These are phyloP conservation scores for Arothron firmamentum DNA, from an alignment of 2,113 vertebrate genomes.

Conservation along the genomic window DNA sequence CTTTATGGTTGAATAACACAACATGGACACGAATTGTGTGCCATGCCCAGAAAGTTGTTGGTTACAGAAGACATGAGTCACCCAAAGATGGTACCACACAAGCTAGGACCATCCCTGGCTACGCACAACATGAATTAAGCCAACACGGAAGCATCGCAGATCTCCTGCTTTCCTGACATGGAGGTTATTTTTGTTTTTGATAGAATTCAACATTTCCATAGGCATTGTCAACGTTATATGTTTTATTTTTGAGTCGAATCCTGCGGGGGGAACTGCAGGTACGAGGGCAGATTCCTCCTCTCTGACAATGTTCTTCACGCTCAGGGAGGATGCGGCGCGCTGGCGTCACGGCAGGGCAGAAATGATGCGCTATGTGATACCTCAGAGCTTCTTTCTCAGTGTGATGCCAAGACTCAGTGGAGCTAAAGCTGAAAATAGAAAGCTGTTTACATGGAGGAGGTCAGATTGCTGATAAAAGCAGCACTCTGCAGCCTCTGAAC, in stretches of 20 bases:
- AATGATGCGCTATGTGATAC: constrained; percentile 52
- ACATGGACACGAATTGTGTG: too few species aligned
- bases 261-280: constrained; percentile 1
- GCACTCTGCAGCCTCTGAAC: constrained; percentile 32
- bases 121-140: too few species aligned
- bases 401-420: constrained; percentile 57
- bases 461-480: constrained; percentile 59
- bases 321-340: constrained; percentile 57
- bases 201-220: too few species aligned
- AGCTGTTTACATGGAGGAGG: constrained; percentile 35
- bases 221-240: too few species aligned
- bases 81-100: too few species aligned
- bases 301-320: constrained; percentile 35
- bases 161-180: too few species aligned
- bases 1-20: too few species aligned
- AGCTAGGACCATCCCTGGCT: too few species aligned
- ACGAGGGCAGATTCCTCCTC: constrained; percentile 9
- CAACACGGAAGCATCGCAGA: too few species aligned
- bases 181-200: too few species aligned
- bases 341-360: constrained; percentile 46
- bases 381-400: constrained; percentile 44
- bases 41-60: too few species aligned
- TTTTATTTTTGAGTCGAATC: constrained; percentile 37
- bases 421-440: constrained; percentile 55
- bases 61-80: too few species aligned